Conservation (phyloP, 2,888 invertebrate species). For the Mayetiola destructor region DNA sequence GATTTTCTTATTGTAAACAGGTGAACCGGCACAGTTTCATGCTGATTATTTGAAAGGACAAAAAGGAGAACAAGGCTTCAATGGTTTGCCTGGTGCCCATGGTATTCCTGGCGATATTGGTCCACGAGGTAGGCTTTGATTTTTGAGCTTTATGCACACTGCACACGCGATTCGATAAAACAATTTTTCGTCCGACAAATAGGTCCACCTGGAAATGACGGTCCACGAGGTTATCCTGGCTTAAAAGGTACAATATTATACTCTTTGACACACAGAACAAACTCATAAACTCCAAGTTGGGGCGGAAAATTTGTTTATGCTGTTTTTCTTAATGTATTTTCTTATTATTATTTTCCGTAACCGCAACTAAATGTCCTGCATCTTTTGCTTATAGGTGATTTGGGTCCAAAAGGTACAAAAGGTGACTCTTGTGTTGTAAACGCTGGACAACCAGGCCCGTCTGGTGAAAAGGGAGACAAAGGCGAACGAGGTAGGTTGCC, state of each 20-base stretch:
- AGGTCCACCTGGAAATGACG: slow-evolving; percentile 48
- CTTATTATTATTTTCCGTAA: no score
- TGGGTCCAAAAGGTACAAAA: slow-evolving; percentile 56
- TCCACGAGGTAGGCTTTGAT: no score
- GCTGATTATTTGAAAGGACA: slow-evolving; percentile 56
- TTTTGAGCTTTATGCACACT: no score
- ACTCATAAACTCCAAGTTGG: neutral
- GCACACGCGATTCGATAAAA: no score
- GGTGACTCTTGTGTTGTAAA: slow-evolving; percentile 42
- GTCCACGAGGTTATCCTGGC: slow-evolving; percentile 38
- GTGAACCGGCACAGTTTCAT: slow-evolving; percentile 50
- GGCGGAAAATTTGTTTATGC: no score
- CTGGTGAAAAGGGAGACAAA: slow-evolving; percentile 54
- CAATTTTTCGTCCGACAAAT: no score
- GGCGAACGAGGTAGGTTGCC: slow-evolving; percentile 45
- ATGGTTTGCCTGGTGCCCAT: slow-evolving; percentile 29
- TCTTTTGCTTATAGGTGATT: slow-evolving; percentile 56
- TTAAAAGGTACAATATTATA: slow-evolving; percentile 39
- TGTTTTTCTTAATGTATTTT: no score
- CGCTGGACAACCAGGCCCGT: slow-evolving; percentile 42
- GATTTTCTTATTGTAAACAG: slow-evolving; percentile 47
- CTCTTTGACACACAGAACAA: neutral
- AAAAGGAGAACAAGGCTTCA: slow-evolving; percentile 58
- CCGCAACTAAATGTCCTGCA: no score
- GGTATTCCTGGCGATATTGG: slow-evolving; percentile 39